phyloP scores from a whole-genome alignment of 2,888 invertebrate species.

The Monochamus alternatus region DNA sequence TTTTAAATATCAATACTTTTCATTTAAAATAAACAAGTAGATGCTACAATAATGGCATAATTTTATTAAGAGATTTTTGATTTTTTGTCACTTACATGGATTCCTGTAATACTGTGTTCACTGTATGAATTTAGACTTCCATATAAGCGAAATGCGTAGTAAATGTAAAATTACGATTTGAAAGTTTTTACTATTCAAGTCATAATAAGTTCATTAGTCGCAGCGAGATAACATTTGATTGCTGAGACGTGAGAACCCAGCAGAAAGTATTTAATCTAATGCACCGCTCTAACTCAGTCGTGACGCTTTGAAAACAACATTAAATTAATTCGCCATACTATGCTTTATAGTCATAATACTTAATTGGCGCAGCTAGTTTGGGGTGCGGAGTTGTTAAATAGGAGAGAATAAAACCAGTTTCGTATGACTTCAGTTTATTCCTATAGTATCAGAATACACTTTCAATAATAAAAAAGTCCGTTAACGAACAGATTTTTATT shows the following conservation, averaged over 20 bases:
- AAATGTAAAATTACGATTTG: not conserved
- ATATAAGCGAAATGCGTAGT: too few species aligned
- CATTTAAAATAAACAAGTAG: too few species aligned
- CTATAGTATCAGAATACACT: too few species aligned
- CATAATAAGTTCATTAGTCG: conserved; percentile 7
- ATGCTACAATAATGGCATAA: too few species aligned
- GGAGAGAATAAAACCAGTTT: conserved; percentile 16
- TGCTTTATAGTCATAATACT: conserved; percentile 22
- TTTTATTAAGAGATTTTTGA: too few species aligned
- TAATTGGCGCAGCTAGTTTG: conserved; percentile 26
- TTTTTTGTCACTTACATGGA: too few species aligned
- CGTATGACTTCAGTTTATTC: conserved; percentile 19
- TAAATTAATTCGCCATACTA: conserved; percentile 31
- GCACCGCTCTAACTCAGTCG: not conserved
- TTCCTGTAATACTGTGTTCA: too few species aligned
- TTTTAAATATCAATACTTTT: too few species aligned
- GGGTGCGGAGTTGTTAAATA: conserved; percentile 18
- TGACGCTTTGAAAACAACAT: conserved; percentile 22
- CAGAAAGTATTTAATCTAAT: conserved; percentile 15
- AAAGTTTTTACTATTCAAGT: not conserved
- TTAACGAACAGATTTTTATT: too few species aligned
- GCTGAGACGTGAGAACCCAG: not conserved
- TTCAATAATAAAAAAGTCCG: too few species aligned
- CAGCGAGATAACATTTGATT: conserved; percentile 6
- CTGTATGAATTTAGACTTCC: too few species aligned